These are phyloP conservation scores for Lepus europaeus DNA, from an alignment of 2,113 vertebrate genomes.

Conservation along the genomic window DNA sequence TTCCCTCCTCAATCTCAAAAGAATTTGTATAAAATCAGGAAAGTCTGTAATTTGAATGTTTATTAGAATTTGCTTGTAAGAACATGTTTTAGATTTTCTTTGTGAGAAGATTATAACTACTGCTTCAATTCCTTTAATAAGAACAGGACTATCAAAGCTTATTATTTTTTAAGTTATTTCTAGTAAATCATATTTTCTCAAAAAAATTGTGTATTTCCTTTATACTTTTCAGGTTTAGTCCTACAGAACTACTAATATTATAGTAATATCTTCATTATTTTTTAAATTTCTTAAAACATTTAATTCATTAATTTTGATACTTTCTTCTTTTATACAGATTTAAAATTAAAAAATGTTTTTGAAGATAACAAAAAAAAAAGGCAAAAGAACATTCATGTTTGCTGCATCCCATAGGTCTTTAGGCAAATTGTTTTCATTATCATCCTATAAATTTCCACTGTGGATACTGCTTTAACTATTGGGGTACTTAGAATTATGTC, in stretches of 20 bases:
- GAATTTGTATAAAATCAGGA: background rate
- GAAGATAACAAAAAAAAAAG: background rate
- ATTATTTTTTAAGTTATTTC: conserved; percentile 14
- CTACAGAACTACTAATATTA: background rate
- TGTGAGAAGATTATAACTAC: background rate
- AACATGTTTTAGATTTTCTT: conserved; percentile 15
- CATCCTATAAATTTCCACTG: conserved; percentile 73
- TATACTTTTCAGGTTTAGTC: background rate
- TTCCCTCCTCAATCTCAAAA: background rate
- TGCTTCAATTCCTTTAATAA: conserved; percentile 23
- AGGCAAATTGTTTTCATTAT: conserved; percentile 28
- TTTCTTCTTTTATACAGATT: conserved; percentile 18
- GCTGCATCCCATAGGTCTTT: conserved; percentile 1
- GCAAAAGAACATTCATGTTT: conserved; percentile 60
- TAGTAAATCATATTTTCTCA: background rate
- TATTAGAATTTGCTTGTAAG: conserved; percentile 31
- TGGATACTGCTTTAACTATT: conserved; percentile 59
- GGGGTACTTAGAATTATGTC: conserved; percentile 10
- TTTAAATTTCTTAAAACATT: conserved; percentile 41
- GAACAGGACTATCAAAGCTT: background rate
- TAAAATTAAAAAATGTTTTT: conserved; percentile 42
- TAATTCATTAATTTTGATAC: background rate
- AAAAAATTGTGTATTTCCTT: background rate
- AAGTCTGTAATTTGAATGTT: background rate
- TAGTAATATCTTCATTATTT: background rate